Conservation (phyloP, 1,140 invertebrate genomes). For the Meloidogyne exigua region DNA sequence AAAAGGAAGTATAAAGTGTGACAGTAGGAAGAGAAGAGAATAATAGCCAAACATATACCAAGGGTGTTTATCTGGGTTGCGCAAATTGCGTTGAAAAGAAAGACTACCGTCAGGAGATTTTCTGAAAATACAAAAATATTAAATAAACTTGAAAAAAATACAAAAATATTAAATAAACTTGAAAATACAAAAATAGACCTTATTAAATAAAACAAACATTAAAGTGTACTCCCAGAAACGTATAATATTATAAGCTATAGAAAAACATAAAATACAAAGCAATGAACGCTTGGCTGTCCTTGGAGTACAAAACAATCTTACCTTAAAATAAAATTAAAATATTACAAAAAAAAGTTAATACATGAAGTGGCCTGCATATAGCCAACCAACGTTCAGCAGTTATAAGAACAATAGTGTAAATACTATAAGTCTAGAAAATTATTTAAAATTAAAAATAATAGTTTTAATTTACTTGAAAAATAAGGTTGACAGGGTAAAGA, state of each 20-base stretch:
- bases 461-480: conserved; percentile 37
- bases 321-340: conserved; percentile 13
- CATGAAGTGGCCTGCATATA: conserved; percentile 25
- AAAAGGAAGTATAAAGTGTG: conserved; percentile 60
- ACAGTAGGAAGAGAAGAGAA: conserved; percentile 53
- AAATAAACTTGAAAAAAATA: not conserved
- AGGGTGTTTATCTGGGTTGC: conserved; percentile 44
- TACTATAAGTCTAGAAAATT: conserved; percentile 48
- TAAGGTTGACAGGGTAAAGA: conserved; percentile 59
- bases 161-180: not conserved
- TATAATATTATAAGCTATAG: conserved; percentile 54
- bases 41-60: conserved; percentile 53
- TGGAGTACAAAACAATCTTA: conserved; percentile 56
- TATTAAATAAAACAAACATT: conserved; percentile 19
- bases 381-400: conserved; percentile 20
- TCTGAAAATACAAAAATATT: conserved; percentile 22
- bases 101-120: conserved; percentile 26
- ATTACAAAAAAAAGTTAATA: not conserved
- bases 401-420: conserved; percentile 37
- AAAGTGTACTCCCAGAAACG: conserved; percentile 58
- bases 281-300: conserved; percentile 51
- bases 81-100: conserved; percentile 48
- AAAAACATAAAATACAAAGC: conserved; percentile 46
- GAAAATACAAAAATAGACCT: not conserved
- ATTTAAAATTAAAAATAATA: not conserved